Evolutionary conservation across 2,113 vertebrate species (phyloP), one percentile per base, ranked within the genome.

Genomic region (Larimichthys crocea): DNA sequence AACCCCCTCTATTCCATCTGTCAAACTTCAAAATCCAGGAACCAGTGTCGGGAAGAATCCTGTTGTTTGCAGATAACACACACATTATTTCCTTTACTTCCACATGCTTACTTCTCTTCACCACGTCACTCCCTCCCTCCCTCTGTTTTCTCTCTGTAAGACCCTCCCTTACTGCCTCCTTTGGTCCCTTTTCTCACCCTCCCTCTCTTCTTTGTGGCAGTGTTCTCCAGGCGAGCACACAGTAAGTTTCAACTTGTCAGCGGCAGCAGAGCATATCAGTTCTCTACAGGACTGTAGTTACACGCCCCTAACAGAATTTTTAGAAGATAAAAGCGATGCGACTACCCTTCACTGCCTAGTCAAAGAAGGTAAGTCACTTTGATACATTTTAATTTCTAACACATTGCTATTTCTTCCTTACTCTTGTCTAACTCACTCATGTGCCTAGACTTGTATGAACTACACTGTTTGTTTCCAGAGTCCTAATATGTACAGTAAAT

Each of bases 101-200:
- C 70, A 46, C 20, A n/a, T 40, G 35, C 35, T 40, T 40, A 40
- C 5, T 24, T 63, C 20, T 29, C 56, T 50, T 48, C 65, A n/a
- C 35, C 67, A 53, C n/a, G 17, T 79, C 29, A 50, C 57, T 52
- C 65, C 40, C 31, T 22, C 24, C 22, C 65, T 24, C n/a, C 57
- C 22, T 75, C 67, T 75, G 8, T 55, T 29, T 46, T 80, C 15
- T 66, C 55, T 53, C 31, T 61, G 12, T 50, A 73, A 74, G 86
- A 73, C 83, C 81, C 89, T 88, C 87, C 84, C 31, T 76, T 68
- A 76, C n/a, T 53, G 63, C 55, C 74, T 82, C 61, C 67, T 72
- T 68, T 24, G 3, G 29, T 66, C 67, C 24, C 1, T 24, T 26
- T 52, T 57, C 70, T 75, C 35, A 9, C 57, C 29, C 63, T 74